phyloP scores from a whole-genome alignment of 2,797 vertebrate genomes.

The Peromyscus attwateri region DNA sequence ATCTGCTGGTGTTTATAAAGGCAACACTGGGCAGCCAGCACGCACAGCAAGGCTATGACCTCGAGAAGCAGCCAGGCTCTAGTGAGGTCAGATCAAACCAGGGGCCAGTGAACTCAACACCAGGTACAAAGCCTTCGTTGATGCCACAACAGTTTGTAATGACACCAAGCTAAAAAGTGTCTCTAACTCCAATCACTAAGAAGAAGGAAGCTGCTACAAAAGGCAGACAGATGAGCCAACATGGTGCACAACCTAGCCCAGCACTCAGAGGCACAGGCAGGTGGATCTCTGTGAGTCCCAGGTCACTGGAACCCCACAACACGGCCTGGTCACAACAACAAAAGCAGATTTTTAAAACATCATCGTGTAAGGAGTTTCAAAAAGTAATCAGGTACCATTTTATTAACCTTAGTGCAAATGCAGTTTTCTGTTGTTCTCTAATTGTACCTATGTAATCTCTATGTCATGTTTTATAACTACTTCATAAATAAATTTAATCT shows the following conservation, averaged over 20 bases:
- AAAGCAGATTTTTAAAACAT: neutral
- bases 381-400: neutral
- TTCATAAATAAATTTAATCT: slow-evolving; percentile 4
- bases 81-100: neutral
- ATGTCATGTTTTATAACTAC: neutral
- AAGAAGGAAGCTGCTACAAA: neutral
- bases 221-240: neutral
- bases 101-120: neutral
- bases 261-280: neutral
- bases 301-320: neutral
- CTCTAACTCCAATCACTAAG: slow-evolving; percentile 23
- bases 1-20: neutral
- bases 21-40: neutral
- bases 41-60: neutral
- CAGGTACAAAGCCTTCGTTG: neutral
- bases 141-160: neutral
- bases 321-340: neutral
- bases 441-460: neutral
- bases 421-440: neutral
- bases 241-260: neutral
- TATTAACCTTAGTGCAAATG: neutral
- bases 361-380: neutral
- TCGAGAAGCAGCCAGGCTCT: neutral
- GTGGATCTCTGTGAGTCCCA: neutral
- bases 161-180: neutral